These are phyloP conservation scores for Drosophila rellima DNA, from an alignment of 2,888 invertebrate species.

Conservation along the genomic window DNA sequence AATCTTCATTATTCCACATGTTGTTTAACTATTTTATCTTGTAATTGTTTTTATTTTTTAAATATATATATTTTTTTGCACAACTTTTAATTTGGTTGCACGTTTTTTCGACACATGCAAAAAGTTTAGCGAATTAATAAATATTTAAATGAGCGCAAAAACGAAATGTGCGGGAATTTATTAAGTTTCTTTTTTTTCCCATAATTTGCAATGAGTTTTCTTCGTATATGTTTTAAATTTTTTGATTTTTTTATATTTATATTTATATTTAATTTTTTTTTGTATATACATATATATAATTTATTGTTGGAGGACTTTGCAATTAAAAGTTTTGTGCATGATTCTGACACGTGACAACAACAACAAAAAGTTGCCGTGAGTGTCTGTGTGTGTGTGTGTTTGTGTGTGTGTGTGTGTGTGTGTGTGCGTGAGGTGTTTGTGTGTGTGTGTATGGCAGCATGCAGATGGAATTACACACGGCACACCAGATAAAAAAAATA, in stretches of 20 bases:
- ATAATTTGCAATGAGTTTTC: conserved; percentile 45
- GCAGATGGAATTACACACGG: conserved; percentile 59
- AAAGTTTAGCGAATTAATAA: conserved; percentile 52
- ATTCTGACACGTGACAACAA: conserved; percentile 64
- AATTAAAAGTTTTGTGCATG: conserved; percentile 65
- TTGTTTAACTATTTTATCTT: background rate
- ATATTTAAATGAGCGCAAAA: conserved; percentile 50
- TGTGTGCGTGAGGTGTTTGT: conserved; percentile 24
- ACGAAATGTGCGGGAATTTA: conserved; percentile 20
- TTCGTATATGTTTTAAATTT: conserved; percentile 16
- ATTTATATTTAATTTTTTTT: conserved; percentile 14
- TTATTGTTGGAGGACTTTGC: conserved; percentile 56
- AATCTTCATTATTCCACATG: background rate
- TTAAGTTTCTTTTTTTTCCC: conserved; percentile 45
- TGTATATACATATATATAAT: conserved; percentile 14
- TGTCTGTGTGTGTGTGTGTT: conserved; percentile 19
- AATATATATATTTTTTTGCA: conserved; percentile 9
- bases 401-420: conserved; percentile 12
- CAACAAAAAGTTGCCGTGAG: conserved; percentile 18
- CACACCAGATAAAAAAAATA: conserved; percentile 30
- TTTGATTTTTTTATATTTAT: conserved; percentile 1
- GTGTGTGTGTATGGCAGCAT: conserved; percentile 22
- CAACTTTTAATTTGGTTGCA: conserved; percentile 50
- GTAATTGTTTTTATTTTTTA: background rate
- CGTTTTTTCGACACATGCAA: conserved; percentile 23